Evolutionary conservation across 2,113 vertebrate species (phyloP), one percentile per base, ranked within the genome.

Genomic region (Tetraodon nigroviridis): DNA sequence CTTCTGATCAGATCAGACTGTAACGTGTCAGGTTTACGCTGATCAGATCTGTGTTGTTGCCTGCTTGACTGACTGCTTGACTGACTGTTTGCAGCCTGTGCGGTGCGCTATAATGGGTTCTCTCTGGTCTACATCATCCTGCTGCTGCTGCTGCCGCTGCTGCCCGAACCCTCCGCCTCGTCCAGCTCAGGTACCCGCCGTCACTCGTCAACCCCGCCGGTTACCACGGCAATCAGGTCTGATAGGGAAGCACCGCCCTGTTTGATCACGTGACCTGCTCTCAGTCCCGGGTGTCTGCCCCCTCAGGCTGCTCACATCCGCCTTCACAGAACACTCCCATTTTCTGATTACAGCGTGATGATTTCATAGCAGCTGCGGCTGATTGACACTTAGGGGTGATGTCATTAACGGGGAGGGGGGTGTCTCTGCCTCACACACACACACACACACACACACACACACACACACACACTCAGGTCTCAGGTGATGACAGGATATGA

Each of bases 41-140:
- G 24, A 27, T 24, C 22, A 24, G 22, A 24, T 27, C 24, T 27
- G 24, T 27, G 24, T 27, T 27, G 24, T 6, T 27, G 24, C 1
- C 24, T 27, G 24, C 1, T 5, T 27, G 24, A 1, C 24, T 27
- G 24, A 27, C 24, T 27, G 24, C 1, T 5, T 27, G 24, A 3
- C 24, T 27, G 24, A 27, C n/a, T 72, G 40, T 17, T 62, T 48
- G 1, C 89, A 96, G 94, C 93, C 1, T 96, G 93, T 83, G 89
- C 93, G 60, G 92, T 98, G 86, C 91, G 95, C 75, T 98, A 92
- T 80, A 96, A 95, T 85, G 92, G 93, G 51, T 92, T 96, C 74
- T 97, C 95, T 67, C 92, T 97, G 64, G 87, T 96, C 89, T 98
- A 98, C 91, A 91, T 95, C 85, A 89, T 96, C 85, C 95, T 93